phyloP scores from a whole-genome alignment of 1,140 invertebrate genomes.

The Carposina sasakii region DNA sequence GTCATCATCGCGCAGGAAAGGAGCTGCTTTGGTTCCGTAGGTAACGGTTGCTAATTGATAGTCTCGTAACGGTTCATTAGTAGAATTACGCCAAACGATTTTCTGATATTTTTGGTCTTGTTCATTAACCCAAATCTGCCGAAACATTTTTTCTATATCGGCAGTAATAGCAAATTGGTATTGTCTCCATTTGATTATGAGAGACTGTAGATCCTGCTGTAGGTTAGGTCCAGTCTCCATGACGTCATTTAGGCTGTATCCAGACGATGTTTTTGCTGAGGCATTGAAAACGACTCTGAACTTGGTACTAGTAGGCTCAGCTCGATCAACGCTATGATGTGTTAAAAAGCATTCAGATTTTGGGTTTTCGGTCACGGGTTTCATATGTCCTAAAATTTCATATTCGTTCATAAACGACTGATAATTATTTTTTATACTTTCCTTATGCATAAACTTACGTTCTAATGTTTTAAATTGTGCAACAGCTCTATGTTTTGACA shows the following conservation, averaged over 20 bases:
- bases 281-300: slow-evolving; percentile 34
- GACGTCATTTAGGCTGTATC: slow-evolving; percentile 30
- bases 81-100: slow-evolving; percentile 37
- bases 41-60: slow-evolving; percentile 43
- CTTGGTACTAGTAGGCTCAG: slow-evolving; percentile 28
- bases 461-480: slow-evolving; percentile 23
- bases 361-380: too few relatives aligned
- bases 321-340: too few relatives aligned
- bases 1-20: slow-evolving; percentile 38
- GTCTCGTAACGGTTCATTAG: slow-evolving; percentile 23
- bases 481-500: slow-evolving; percentile 16
- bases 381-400: too few relatives aligned
- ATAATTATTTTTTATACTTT: too few relatives aligned
- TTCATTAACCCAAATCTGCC: slow-evolving; percentile 41
- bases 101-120: slow-evolving; percentile 30
- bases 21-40: slow-evolving; percentile 35
- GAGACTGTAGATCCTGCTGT: slow-evolving; percentile 25
- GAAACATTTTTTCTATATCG: slow-evolving; percentile 44
- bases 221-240: slow-evolving; percentile 36
- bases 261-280: slow-evolving; percentile 17
- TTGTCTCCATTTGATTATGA: slow-evolving; percentile 36
- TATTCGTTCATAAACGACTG: too few relatives aligned
- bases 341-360: too few relatives aligned
- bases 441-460: neutral
- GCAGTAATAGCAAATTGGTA: slow-evolving; percentile 30